Percentiles rank a stretch among this genome's conserved stretches.
phyloP scores from a whole-genome alignment of 1,140 invertebrate genomes.

The Magallana angulata region DNA sequence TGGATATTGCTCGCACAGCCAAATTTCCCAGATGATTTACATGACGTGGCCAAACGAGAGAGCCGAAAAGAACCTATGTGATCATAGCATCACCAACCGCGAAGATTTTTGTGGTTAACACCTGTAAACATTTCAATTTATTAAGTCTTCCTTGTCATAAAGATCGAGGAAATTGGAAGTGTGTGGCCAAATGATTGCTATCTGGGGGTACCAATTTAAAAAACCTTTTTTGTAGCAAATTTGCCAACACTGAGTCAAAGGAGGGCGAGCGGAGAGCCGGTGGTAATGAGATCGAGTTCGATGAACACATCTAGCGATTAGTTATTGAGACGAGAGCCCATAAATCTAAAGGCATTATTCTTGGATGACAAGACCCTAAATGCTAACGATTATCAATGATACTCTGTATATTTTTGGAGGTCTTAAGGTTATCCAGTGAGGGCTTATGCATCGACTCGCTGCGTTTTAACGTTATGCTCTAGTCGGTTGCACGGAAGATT shows the following conservation, averaged over 20 bases:
- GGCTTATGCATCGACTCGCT: background rate
- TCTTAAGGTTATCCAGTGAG: background rate
- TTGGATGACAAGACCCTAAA: conserved; percentile 27
- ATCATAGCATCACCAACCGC: conserved; percentile 20
- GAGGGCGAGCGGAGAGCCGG: background rate
- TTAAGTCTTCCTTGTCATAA: conserved; percentile 28
- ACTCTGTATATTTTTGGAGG: conserved; percentile 19
- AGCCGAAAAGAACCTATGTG: background rate
- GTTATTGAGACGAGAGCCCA: conserved; percentile 3
- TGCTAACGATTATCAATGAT: conserved; percentile 28
- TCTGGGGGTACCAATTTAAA: conserved; percentile 14
- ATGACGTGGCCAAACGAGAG: background rate
- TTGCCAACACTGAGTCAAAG: background rate
- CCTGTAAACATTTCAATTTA: conserved; percentile 21
- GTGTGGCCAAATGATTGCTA: conserved; percentile 17
- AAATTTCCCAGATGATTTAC: background rate
- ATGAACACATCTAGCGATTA: background rate
- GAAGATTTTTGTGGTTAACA: conserved; percentile 29
- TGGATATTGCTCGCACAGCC: background rate
- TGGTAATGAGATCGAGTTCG: conserved; percentile 4
- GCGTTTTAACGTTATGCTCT: conserved; percentile 6
- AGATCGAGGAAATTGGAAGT: conserved; percentile 26
- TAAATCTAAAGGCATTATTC: conserved; percentile 5
- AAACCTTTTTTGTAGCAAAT: conserved; percentile 14
- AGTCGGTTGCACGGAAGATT: conserved; percentile 1